phyloP scores from a whole-genome alignment of 2,888 invertebrate species.

The Lasioglossum pauxillum region DNA sequence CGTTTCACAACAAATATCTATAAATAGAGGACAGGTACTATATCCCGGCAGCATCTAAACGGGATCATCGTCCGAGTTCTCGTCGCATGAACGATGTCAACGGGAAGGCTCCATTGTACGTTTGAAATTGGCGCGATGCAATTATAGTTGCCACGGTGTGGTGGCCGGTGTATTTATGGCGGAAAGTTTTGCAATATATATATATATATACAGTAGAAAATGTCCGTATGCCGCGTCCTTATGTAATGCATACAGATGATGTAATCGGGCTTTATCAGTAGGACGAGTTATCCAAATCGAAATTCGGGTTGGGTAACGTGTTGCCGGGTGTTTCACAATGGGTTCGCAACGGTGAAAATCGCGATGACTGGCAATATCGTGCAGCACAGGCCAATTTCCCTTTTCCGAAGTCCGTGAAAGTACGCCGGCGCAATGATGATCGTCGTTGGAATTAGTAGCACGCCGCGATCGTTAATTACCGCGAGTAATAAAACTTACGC shows the following conservation, averaged over 20 bases:
- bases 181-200: constrained; percentile 67
- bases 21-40: constrained; percentile 35
- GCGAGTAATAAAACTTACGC: background rate
- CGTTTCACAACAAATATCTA: constrained; percentile 56
- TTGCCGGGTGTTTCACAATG: constrained; percentile 47
- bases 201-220: constrained; percentile 66
- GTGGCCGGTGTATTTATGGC: constrained; percentile 53
- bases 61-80: constrained; percentile 72
- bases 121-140: constrained; percentile 59
- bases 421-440: background rate
- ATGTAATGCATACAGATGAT: constrained; percentile 28
- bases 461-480: background rate
- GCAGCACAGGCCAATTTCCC: background rate
- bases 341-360: background rate
- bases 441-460: background rate
- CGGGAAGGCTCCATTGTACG: constrained; percentile 41
- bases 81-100: constrained; percentile 60
- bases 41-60: constrained; percentile 60
- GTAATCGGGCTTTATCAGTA: constrained; percentile 59
- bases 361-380: background rate
- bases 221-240: constrained; percentile 35
- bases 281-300: constrained; percentile 61
- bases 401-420: background rate
- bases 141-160: constrained; percentile 48
- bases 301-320: constrained; percentile 48